phyloP scores from a whole-genome alignment of 2,113 vertebrate species.

The Ophthalmolycus amberensis region DNA sequence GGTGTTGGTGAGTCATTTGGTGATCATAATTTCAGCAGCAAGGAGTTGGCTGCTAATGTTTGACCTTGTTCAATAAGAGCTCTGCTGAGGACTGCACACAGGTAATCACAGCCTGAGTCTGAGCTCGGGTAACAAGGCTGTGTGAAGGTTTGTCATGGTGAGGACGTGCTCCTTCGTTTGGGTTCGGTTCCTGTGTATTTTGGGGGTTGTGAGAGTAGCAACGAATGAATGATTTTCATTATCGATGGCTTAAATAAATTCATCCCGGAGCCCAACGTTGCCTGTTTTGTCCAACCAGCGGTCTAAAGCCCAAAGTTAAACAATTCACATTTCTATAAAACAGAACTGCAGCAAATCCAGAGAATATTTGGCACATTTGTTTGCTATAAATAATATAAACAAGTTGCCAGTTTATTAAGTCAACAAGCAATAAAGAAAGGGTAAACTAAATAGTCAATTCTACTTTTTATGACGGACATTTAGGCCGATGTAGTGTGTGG shows the following conservation, averaged over 20 bases:
- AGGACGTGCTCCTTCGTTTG: background rate
- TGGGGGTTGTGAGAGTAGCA: background rate
- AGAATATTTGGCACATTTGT: background rate
- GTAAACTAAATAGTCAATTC: background rate
- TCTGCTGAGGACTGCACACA: constrained; percentile 42
- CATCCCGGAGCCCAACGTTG: background rate
- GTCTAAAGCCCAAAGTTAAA: background rate
- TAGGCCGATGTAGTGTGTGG: background rate
- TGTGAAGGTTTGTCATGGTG: constrained; percentile 51
- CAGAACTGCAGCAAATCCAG: background rate
- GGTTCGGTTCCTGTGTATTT: background rate
- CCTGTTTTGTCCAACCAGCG: background rate
- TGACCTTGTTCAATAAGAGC: constrained; percentile 66
- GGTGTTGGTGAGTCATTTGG: constrained; percentile 23
- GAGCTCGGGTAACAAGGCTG: constrained; percentile 44
- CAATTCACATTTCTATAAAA: background rate
- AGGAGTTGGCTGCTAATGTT: constrained; percentile 47
- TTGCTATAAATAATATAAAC: background rate
- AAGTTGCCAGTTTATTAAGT: background rate
- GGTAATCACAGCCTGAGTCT: constrained; percentile 43
- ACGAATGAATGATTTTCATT: background rate
- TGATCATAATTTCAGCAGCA: constrained; percentile 51
- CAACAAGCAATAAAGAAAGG: background rate
- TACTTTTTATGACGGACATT: background rate
- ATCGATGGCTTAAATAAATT: background rate